Evolutionary conservation across 2,113 vertebrate genomes (phyloP).

Genomic region (Gracilinanus agilis): DNA sequence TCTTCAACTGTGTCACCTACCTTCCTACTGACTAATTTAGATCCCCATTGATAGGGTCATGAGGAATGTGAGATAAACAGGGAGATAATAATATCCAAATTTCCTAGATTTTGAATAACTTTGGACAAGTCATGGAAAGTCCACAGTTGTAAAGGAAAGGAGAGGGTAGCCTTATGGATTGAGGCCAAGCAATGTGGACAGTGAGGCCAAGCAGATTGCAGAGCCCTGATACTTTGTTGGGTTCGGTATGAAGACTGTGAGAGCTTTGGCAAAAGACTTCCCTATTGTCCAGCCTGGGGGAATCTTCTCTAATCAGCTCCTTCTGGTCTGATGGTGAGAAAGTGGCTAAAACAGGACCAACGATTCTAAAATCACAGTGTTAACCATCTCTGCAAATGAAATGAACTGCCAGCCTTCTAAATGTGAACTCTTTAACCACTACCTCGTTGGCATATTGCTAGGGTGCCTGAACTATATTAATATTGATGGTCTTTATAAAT

Average conservation of each 20-base stretch:
- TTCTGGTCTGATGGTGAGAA: not conserved
- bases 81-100: not conserved
- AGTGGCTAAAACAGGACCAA: not conserved
- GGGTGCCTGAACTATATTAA: not conserved
- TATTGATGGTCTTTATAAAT: not conserved
- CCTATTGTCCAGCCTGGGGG: not conserved
- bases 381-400: not conserved
- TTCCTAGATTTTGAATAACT: conserved; percentile 28
- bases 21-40: not conserved
- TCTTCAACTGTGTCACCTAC: not conserved
- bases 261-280: conserved; percentile 52
- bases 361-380: not conserved
- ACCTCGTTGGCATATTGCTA: not conserved
- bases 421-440: not conserved
- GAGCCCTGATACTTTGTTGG: not conserved
- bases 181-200: not conserved
- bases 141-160: conserved; percentile 24
- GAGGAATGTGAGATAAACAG: conserved; percentile 24
- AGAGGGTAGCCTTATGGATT: not conserved
- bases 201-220: not conserved
- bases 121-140: conserved; percentile 1
- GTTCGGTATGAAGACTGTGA: conserved; percentile 15
- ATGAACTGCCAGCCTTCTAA: not conserved
- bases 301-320: not conserved
- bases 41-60: not conserved